Conservation (phyloP, 2,797 vertebrate species). For the Dendrocincla fuliginosa region DNA sequence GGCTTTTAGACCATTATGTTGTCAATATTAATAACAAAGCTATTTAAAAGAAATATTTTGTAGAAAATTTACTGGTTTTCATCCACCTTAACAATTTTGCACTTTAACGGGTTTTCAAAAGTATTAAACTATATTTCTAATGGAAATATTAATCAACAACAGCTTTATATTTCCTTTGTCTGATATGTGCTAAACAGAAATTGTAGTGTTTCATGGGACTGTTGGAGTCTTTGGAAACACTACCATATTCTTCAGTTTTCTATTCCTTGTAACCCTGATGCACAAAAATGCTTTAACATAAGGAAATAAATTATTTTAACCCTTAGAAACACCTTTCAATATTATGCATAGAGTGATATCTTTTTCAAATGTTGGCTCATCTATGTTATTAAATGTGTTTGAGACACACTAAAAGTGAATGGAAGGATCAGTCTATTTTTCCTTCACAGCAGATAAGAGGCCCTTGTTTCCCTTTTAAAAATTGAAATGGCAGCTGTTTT, state of each 20-base stretch:
- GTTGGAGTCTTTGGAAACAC: background rate
- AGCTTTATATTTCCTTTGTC: conserved; percentile 8
- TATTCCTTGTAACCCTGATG: background rate
- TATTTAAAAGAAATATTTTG: background rate
- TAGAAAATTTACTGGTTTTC: background rate
- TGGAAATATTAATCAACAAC: background rate
- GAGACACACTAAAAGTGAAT: conserved; percentile 26
- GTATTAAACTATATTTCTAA: background rate
- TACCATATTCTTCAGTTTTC: background rate
- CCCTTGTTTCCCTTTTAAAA: conserved; percentile 54
- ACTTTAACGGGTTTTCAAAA: background rate
- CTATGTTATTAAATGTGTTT: background rate
- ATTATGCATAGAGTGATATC: background rate
- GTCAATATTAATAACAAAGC: background rate
- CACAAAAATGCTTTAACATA: background rate
- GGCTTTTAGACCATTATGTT: background rate
- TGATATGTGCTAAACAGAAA: conserved; percentile 1
- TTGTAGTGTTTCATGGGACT: background rate
- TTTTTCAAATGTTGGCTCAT: background rate
- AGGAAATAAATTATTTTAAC: background rate
- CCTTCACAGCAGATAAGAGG: conserved; percentile 39
- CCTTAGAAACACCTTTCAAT: background rate
- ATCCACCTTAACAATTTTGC: background rate
- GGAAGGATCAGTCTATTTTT: conserved; percentile 36
- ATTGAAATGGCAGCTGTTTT: conserved; percentile 65